Base-by-base conservation (phyloP, 2,797 vertebrate species). In the Sardinella longiceps region DNA sequence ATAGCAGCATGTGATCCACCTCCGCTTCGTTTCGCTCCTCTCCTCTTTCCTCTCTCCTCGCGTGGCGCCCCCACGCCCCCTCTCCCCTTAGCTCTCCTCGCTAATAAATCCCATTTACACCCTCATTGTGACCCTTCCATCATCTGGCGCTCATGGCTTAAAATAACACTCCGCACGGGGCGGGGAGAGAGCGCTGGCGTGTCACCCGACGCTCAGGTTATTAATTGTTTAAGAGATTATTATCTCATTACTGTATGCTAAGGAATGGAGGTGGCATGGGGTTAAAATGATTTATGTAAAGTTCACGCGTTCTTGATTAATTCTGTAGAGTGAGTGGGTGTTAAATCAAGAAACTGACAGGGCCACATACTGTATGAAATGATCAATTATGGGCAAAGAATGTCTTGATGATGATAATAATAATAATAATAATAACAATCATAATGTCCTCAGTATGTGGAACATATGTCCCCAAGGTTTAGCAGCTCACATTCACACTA, bases 151-250 rank as follows among this genome's bases (percentile, higher is more conserved):
- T 90, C 93, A 92, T 88, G 86, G 86, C 92, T 94, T 95, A 95
- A 93, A 95, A 95, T 95, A 95, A 95, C 94, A 94, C 90, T 89
- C 90, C 87, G 90, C 87, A 87, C 87, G 60, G 85, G 90, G 89
- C 51, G 70, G 89, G 90, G 80, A 80, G 85, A 53, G 89, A 77
- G 87, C 81, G 89, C 89, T 83, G 87, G 91, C 90, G 90, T 14
- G 45, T 80, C 20, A 23, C 81, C 91, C 89, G 86, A 90, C 90
- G 91, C 90, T 74, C 87, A 90, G 91, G 91, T 95, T 94, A 94
- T 94, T 95, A 94, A 95, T 95, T 95, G 94, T 94, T 92, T 90
- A 91, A 91, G 90, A 94, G 93, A 95, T 94, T 93, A 95, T 94
- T 94, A 94, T 95, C 93, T 93, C 92, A 94, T 95, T 95, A 94